Conservation (phyloP, 2,888 invertebrate genomes). For the Orthonevra nobilis region DNA sequence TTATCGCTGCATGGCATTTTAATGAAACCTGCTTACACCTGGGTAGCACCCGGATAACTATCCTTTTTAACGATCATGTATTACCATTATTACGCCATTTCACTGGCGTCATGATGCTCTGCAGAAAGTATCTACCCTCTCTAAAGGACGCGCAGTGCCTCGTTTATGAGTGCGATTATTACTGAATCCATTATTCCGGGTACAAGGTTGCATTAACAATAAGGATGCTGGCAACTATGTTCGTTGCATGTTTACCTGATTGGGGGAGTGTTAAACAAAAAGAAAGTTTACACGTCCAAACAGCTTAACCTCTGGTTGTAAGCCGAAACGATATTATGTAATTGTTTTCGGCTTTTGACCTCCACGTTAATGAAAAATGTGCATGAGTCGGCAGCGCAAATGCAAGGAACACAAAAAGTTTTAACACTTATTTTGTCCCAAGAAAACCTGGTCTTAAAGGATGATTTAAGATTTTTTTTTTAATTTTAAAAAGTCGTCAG, state of each 20-base stretch:
- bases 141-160: constrained; percentile 30
- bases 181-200: constrained; percentile 59
- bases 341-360: too few relatives aligned
- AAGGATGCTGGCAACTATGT: constrained; percentile 51
- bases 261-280: too few relatives aligned
- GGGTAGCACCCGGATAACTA: constrained; percentile 25
- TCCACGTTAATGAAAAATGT: too few relatives aligned
- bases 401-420: too few relatives aligned
- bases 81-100: constrained; percentile 62
- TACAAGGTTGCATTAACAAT: constrained; percentile 53
- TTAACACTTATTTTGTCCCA: too few relatives aligned
- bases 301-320: too few relatives aligned
- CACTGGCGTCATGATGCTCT: constrained; percentile 30
- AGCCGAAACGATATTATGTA: too few relatives aligned
- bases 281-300: too few relatives aligned
- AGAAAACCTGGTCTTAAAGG: too few relatives aligned
- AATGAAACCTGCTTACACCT: constrained; percentile 37
- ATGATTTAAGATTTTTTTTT: too few relatives aligned
- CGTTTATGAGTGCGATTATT: constrained; percentile 68
- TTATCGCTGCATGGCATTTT: constrained; percentile 25
- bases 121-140: constrained; percentile 3
- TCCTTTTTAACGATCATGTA: constrained; percentile 58
- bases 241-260: constrained; percentile 47
- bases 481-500: too few relatives aligned
- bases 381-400: too few relatives aligned